Base-by-base conservation (phyloP, 2,888 invertebrate species). In the Zygaena filipendulae region DNA sequence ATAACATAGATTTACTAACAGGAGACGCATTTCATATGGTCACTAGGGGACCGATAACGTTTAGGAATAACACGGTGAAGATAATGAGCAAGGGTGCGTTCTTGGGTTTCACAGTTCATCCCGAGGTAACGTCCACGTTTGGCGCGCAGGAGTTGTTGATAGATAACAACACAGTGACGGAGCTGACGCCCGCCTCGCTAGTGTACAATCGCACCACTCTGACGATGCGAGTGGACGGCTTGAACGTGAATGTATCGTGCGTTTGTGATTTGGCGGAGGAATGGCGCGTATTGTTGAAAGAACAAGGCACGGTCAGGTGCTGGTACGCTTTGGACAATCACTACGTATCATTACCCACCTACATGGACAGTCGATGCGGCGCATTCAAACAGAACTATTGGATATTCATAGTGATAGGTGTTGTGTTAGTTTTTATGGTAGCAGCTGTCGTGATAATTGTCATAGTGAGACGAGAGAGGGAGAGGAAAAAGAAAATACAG, bases 21-120 rank as follows among this genome's bases (percentile, higher is more conserved):
- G 83, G 86, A 4, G 87, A 88, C 42, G 84, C 84, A 2, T 88
- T 89, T 48, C 83, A 82, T 43, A 70, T 88, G 19, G 64, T 59
- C 8, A 81, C 84, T 0, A 72, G 80, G 30, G 88, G 88, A 3
- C 81, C 84, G 8, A 84, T 88, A 13, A 72, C 83, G 6, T 84
- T 91, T 46, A 82, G 83, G 47, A 85, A 87, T 63, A 89, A 89
- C 54, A 75, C 72, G 7, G 82, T 90, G 32, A 64, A 59, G 2
- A 70, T 64, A 23, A 50, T 88, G 1, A 71, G 79, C 23, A 74
- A 82, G 29, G 86, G 86, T 3, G 87, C 88, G 5, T 87, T 90
- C 42, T 57, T 80, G 4, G 87, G 84, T 0, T 82, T 87, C 11
- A 69, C 59, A 9, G 71, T 81, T 4, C 80, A 82, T 25, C 54